Base-by-base conservation (phyloP, 2,797 vertebrate species). In the Pipistrellus pygmaeus region DNA sequence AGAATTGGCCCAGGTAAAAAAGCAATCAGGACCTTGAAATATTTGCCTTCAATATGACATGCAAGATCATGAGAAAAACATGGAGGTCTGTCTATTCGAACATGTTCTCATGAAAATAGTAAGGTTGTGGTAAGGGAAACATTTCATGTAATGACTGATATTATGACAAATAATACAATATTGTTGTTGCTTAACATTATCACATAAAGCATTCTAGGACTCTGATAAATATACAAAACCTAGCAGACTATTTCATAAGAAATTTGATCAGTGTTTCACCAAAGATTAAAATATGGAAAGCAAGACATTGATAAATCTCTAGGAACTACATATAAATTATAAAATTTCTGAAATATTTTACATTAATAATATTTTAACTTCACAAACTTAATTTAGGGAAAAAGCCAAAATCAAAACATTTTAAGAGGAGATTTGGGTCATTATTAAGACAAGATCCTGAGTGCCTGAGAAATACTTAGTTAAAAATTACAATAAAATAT, bases 281-380 rank as follows among this genome's bases (percentile, higher is more conserved):
- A 91, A 14, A 88, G 17, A 51, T 81, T 66, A 69, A 89, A 51
- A 77, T 77, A 53, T 84, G 27, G n/a, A 62, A 73, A 75, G 8
- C 0, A 41, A 78, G 13, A 8, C 35, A 83, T 6, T 84, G 82
- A 68, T 13, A 95, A 48, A 90, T 72, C 23, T 82, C 41, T 2
- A 27, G 10, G 69, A 18, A 60, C 20, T 41, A 83, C 25, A 84
- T 23, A 55, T 62, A 87, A 92, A 55, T 27, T 17, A 41, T 8
- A 80, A 3, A 90, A 44, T 69, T 85, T 73, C 30, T 90, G 23
- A 87, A 87, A 94, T 83, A 57, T 69, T 90, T 83, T 78, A 53
- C 25, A 68, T 80, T 73, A 72, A 57, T 84, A 86, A 35, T n/a
- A 35, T 27, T 83, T 88, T 68, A 85, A 27, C 13, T 66, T 93